phyloP scores from a whole-genome alignment of 1,140 invertebrate genomes.

The Philopotamus ludificatus region DNA sequence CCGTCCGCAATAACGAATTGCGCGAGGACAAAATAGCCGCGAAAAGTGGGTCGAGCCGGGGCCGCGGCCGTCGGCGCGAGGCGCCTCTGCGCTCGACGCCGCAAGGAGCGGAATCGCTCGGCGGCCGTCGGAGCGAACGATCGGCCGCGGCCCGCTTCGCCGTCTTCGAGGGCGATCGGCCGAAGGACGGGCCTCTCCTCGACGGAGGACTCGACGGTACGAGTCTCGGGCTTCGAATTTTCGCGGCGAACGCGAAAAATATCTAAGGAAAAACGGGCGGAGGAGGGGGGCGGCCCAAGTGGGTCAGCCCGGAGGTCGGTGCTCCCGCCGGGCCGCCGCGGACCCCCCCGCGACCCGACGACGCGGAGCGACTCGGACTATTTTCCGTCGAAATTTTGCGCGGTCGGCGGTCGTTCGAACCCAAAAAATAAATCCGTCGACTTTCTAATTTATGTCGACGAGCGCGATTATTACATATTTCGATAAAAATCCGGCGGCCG shows the following conservation, averaged over 20 bases:
- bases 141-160: conserved; percentile 55
- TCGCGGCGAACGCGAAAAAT: conserved; percentile 1
- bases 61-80: conserved; percentile 31
- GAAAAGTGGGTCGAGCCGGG: conserved; percentile 41
- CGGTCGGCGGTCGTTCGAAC: conserved; percentile 21
- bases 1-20: conserved; percentile 39
- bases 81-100: conserved; percentile 12
- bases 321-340: conserved; percentile 23
- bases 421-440: background rate
- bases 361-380: conserved; percentile 36
- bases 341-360: conserved; percentile 7
- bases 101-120: conserved; percentile 26
- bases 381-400: conserved; percentile 21
- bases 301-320: conserved; percentile 28
- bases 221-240: background rate
- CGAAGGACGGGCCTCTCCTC: background rate
- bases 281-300: conserved; percentile 36
- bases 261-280: conserved; percentile 39
- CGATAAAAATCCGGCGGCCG: too few relatives aligned
- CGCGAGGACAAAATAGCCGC: conserved; percentile 42
- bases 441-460: too few relatives aligned
- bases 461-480: too few relatives aligned
- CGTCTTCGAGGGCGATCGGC: too few relatives aligned
- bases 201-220: background rate
- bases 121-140: conserved; percentile 48